Conservation (phyloP, 2,797 vertebrate genomes). For the Mionectes olivaceus region DNA sequence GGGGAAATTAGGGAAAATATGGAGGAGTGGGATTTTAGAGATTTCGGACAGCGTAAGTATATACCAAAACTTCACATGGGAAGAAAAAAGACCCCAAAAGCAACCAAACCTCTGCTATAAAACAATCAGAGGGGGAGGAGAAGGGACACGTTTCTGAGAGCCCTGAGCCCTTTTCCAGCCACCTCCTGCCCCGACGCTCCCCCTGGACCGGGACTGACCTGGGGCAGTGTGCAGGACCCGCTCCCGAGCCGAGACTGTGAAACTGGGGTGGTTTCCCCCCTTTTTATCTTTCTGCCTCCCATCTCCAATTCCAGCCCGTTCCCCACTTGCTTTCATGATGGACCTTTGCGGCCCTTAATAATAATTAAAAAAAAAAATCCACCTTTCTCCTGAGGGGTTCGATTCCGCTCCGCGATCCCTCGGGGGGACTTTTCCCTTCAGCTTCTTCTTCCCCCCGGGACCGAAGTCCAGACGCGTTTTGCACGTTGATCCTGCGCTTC, state of each 20-base stretch:
- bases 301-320: not conserved
- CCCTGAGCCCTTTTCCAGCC: not conserved
- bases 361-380: no score
- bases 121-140: not conserved
- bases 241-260: not conserved
- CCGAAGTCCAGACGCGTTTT: not conserved
- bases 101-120: not conserved
- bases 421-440: not conserved
- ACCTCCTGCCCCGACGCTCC: rapidly evolving
- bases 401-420: not conserved
- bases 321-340: rapidly evolving
- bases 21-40: not conserved
- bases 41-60: not conserved
- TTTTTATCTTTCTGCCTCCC: not conserved
- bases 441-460: not conserved
- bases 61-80: not conserved
- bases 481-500: not conserved
- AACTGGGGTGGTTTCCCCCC: rapidly evolving
- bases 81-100: not conserved
- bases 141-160: no score
- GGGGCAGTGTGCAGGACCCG: not conserved
- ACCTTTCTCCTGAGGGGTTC: not conserved
- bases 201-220: not conserved
- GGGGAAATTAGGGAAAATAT: rapidly evolving
- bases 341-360: not conserved